phyloP scores from a whole-genome alignment of 2,888 invertebrate species.

The Tethea ocularis region DNA sequence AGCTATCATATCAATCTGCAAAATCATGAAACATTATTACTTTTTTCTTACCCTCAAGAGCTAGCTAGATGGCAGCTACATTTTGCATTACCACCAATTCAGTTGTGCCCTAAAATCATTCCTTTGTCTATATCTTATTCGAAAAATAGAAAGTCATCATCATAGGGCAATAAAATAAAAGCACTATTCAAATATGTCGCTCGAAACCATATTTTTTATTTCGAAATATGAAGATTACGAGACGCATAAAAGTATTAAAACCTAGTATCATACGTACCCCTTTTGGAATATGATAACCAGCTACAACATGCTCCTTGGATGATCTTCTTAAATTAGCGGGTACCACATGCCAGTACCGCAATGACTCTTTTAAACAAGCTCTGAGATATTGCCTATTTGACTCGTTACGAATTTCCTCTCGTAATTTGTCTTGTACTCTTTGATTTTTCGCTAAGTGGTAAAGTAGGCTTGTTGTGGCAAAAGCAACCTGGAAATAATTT shows the following conservation, averaged over 20 bases:
- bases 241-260: no score
- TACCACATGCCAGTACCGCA: conserved; percentile 71
- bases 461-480: conserved; percentile 65
- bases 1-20: conserved; percentile 89
- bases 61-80: no score
- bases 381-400: conserved; percentile 75
- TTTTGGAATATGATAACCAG: conserved; percentile 69
- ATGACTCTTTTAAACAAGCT: conserved; percentile 86
- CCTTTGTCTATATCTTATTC: no score
- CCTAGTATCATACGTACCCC: conserved; percentile 53
- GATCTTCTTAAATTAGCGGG: conserved; percentile 66
- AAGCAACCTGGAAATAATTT: conserved; percentile 61
- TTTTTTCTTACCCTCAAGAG: no score
- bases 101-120: no score
- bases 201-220: no score
- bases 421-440: conserved; percentile 77
- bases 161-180: no score
- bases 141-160: no score
- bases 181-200: no score
- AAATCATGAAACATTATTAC: no score
- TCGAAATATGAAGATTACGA: no score
- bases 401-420: conserved; percentile 59
- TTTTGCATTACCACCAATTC: no score
- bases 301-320: conserved; percentile 66
- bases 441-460: conserved; percentile 83